A percentile compares a stretch with the other conserved stretches of the same genome.
phyloP scores from a whole-genome alignment of 2,888 invertebrate species.

The Anaspis maculata region DNA sequence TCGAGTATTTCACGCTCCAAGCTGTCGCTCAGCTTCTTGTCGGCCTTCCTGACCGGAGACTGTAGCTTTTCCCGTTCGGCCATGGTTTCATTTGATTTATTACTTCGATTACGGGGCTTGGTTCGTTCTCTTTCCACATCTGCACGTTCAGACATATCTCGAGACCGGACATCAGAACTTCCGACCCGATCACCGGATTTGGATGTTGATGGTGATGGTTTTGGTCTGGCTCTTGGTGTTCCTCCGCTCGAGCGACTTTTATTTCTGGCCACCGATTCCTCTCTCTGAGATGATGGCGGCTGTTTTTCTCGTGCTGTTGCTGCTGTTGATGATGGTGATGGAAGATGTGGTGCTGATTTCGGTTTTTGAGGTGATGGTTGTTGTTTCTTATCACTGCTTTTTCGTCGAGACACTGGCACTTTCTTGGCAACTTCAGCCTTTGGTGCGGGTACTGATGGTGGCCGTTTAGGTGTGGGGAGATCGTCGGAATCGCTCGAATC shows the following conservation, averaged over 20 bases:
- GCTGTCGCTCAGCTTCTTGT: slow-evolving; percentile 48
- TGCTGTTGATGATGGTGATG: slow-evolving; percentile 16
- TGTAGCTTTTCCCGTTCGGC: slow-evolving; percentile 43
- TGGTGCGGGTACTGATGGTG: no score
- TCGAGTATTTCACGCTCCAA: slow-evolving; percentile 41
- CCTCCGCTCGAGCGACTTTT: slow-evolving; percentile 35
- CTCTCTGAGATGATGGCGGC: slow-evolving; percentile 72
- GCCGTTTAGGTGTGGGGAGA: slow-evolving; percentile 22
- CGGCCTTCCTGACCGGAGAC: slow-evolving; percentile 53
- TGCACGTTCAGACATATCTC: slow-evolving; percentile 55
- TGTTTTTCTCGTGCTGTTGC: slow-evolving; percentile 42
- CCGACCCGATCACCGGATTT: slow-evolving; percentile 56
- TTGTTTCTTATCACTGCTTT: slow-evolving; percentile 8
- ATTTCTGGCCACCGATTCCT: slow-evolving; percentile 61
- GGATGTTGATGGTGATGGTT: no score
- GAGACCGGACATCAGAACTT: slow-evolving; percentile 56
- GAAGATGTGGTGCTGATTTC: slow-evolving; percentile 16
- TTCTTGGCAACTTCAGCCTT: no score
- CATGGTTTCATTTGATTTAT: slow-evolving; percentile 27
- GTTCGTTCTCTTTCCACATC: slow-evolving; percentile 37
- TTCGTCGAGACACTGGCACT: no score
- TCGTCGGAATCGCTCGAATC: slow-evolving; percentile 46
- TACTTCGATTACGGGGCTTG: no score
- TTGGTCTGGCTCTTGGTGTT: slow-evolving; percentile 25
- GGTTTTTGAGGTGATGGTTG: slow-evolving; percentile 11